Percentiles rank a stretch among this genome's conserved stretches.
Conservation (phyloP, 1,140 invertebrate genomes). For the Anthonomus grandis region DNA sequence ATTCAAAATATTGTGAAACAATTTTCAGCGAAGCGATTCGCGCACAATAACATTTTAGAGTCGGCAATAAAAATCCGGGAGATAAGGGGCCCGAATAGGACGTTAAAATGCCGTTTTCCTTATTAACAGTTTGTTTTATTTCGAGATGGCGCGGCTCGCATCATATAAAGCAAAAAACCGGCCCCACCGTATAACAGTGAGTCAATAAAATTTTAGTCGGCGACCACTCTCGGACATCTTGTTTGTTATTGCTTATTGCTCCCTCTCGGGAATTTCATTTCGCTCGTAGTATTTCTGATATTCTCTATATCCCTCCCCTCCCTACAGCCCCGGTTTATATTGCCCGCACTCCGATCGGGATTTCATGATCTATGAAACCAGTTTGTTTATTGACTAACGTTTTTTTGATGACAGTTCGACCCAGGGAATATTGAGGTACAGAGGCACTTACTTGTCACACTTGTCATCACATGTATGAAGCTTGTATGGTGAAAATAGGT, state of each 20-base stretch:
- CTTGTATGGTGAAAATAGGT: too few species aligned
- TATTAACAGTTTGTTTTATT: constrained; percentile 26
- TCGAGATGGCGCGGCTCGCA: constrained; percentile 5
- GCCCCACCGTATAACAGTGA: constrained; percentile 21
- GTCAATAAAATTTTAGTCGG: constrained; percentile 23
- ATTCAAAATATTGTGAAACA: constrained; percentile 16
- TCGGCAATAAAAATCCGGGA: constrained; percentile 18
- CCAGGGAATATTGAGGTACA: too few species aligned
- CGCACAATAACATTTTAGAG: constrained; percentile 21
- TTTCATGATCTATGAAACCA: too few species aligned
- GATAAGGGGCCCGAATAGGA: constrained; percentile 18
- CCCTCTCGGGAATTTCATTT: too few species aligned
- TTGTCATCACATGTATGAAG: too few species aligned
- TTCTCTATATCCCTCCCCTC: too few species aligned
- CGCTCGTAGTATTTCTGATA: too few species aligned
- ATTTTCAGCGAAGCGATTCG: constrained; percentile 18
- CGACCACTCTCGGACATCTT: constrained; percentile 19
- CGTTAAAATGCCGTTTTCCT: constrained; percentile 25
- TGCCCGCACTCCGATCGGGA: too few species aligned
- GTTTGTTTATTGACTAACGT: too few species aligned
- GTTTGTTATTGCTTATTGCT: constrained; percentile 13
- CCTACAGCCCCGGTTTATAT: too few species aligned
- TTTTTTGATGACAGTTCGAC: too few species aligned
- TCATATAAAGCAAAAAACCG: constrained; percentile 23
- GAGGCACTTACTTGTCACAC: too few species aligned